phyloP scores from a whole-genome alignment of 2,113 vertebrate species.

The Agelaius tricolor region DNA sequence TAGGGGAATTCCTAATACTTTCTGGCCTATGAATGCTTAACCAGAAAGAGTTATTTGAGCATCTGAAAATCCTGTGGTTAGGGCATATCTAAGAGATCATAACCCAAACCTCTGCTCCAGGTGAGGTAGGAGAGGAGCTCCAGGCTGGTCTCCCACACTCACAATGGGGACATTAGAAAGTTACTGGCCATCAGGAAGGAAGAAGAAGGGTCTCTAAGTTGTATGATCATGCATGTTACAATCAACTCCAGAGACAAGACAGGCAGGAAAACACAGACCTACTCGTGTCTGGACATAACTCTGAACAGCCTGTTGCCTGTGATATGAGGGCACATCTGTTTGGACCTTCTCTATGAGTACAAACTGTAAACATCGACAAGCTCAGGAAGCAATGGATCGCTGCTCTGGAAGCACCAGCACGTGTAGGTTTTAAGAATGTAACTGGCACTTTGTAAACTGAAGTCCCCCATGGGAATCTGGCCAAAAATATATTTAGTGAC shows the following conservation, averaged over 20 bases:
- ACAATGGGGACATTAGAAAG: background rate
- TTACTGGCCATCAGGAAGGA: background rate
- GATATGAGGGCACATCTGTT: background rate
- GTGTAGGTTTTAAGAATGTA: background rate
- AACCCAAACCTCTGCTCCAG: background rate
- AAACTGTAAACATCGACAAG: background rate
- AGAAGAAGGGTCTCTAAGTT: background rate
- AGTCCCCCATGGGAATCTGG: background rate
- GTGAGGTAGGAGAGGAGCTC: background rate
- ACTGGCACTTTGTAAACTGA: background rate
- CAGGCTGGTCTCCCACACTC: background rate
- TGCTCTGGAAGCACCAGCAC: background rate
- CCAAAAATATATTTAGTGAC: background rate
- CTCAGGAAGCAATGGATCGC: background rate
- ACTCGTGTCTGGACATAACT: background rate
- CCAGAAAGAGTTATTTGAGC: background rate
- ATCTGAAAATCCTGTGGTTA: background rate
- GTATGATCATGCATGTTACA: background rate
- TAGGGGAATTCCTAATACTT: slow-evolving; percentile 28
- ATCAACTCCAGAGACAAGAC: background rate
- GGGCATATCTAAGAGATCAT: background rate
- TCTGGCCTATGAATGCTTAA: background rate
- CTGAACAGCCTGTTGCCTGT: background rate
- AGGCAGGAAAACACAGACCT: background rate
- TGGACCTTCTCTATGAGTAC: background rate